Evolutionary conservation across 1,140 invertebrate genomes (phyloP).

Genomic region (Sinonovacula constricta): DNA sequence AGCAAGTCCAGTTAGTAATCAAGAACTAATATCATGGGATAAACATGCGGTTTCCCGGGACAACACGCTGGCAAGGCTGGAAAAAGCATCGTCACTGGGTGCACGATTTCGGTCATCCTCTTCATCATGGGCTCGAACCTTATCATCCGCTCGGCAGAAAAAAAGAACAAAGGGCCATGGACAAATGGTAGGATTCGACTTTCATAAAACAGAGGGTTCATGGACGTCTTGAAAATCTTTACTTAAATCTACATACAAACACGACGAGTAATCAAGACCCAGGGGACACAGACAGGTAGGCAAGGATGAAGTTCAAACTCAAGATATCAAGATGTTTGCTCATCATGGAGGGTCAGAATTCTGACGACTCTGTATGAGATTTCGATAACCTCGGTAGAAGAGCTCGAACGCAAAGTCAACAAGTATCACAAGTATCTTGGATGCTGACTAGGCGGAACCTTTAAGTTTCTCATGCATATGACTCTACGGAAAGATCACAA

Average conservation of each 20-base stretch:
- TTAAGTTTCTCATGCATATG: conserved; percentile 34
- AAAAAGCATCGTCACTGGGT: too few species aligned
- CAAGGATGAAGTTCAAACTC: conserved; percentile 15
- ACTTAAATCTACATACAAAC: conserved; percentile 1
- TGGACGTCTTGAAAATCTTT: conserved; percentile 21
- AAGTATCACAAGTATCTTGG: conserved; percentile 15
- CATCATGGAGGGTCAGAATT: conserved; percentile 24
- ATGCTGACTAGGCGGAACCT: conserved; percentile 1
- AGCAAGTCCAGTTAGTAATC: too few species aligned
- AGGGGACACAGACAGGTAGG: conserved; percentile 14
- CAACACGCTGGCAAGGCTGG: too few species aligned
- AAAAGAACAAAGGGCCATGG: too few species aligned
- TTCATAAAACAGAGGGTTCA: conserved; percentile 17
- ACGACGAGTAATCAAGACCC: not conserved
- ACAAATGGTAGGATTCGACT: too few species aligned
- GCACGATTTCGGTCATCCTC: too few species aligned
- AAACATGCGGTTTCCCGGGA: too few species aligned
- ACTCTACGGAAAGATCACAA: conserved; percentile 33
- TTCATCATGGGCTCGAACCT: too few species aligned
- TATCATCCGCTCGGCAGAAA: too few species aligned
- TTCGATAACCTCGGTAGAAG: conserved; percentile 22
- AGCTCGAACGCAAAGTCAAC: conserved; percentile 7
- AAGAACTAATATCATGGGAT: too few species aligned
- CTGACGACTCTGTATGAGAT: conserved; percentile 2
- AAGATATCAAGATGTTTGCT: conserved; percentile 22